Base-by-base conservation (phyloP, 2,888 invertebrate genomes). In the Calliphora vomitoria region DNA sequence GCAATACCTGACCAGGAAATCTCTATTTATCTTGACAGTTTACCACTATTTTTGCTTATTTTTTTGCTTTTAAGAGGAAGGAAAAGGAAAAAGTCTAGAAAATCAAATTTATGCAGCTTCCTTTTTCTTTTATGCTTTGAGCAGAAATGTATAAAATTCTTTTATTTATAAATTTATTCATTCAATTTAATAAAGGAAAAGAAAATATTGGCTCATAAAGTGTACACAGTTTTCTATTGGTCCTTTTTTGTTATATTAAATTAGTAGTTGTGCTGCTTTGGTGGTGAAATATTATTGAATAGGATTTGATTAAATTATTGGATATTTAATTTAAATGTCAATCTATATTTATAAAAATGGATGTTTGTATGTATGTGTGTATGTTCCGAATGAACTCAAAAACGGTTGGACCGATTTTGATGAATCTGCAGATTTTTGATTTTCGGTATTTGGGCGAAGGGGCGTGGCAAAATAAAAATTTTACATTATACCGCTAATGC, bases 121-220 rank as follows among this genome's bases (percentile, higher is more conserved):
- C 10, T 31, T 0, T 53, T 66, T 55, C 8, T 13, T 4, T 38
- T n/a, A 41, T 15, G 10, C 18, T n/a, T 74, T 6, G 20, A 60
- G n/a, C 31, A 31, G 18, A 41, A 25, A 25, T 25, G 41, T 10
- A 35, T 35, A 35, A 35, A 35, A 55, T 55, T 58, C 13, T 15
- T 4, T 13, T 44, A 13, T 58, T 69, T 68, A 31, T 4, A 31
- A 31, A n/a, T n/a, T n/a, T 35, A 47, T 58, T 79, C 58, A 47
- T 79, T 79, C 18, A 50, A 35, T 75, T 62, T 47, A 68, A 55
- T 41, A 78, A 53, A 44, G 18, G 8, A 13, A 68, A 68, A 3
- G 13, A 20, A 78, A 47, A 20, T 31, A 44, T 18, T n/a, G 31
- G 38, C 38, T 4, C 11, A n/a, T 25, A 8, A 41, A 78, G 6